Evolutionary conservation across 2,888 invertebrate genomes (phyloP).

Genomic region (Rhingia campestris): DNA sequence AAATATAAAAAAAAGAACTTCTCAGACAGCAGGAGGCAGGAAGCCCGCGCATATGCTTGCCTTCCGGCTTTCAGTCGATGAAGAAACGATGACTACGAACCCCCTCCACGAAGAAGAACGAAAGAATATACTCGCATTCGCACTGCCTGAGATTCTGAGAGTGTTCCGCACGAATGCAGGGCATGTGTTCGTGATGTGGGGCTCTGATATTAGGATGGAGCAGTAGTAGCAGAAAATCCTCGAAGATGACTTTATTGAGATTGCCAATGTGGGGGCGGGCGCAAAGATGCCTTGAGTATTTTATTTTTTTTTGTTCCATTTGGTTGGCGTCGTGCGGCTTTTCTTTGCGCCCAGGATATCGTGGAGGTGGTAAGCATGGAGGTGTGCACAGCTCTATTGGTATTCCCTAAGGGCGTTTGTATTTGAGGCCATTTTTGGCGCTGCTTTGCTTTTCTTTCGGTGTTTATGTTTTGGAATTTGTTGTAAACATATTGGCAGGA

Average conservation of each 20-base stretch:
- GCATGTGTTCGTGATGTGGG: background rate
- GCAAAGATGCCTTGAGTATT: background rate
- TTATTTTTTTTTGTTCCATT: constrained; percentile 18
- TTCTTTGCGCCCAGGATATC: constrained; percentile 3
- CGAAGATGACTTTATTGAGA: constrained; percentile 65
- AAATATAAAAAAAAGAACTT: constrained; percentile 6
- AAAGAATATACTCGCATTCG: background rate
- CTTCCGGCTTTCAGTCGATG: constrained; percentile 38
- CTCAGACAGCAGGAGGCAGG: constrained; percentile 21
- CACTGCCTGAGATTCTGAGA: background rate
- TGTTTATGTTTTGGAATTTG: constrained; percentile 70
- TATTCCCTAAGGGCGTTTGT: constrained; percentile 61
- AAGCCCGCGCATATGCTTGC: constrained; percentile 62
- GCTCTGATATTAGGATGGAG: background rate
- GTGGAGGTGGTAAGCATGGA: constrained; percentile 4
- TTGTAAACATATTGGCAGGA: constrained; percentile 72
- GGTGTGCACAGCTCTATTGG: constrained; percentile 32
- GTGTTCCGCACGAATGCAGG: constrained; percentile 21
- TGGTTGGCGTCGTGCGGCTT: constrained; percentile 11
- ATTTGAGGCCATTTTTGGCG: constrained; percentile 58
- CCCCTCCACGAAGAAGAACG: constrained; percentile 3
- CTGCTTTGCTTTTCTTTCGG: constrained; percentile 41
- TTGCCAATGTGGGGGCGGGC: constrained; percentile 10
- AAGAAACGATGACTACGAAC: background rate
- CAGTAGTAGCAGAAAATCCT: constrained; percentile 5